Base-by-base conservation (phyloP, 2,113 vertebrate species). In the Lethenteron camtschaticum region DNA sequence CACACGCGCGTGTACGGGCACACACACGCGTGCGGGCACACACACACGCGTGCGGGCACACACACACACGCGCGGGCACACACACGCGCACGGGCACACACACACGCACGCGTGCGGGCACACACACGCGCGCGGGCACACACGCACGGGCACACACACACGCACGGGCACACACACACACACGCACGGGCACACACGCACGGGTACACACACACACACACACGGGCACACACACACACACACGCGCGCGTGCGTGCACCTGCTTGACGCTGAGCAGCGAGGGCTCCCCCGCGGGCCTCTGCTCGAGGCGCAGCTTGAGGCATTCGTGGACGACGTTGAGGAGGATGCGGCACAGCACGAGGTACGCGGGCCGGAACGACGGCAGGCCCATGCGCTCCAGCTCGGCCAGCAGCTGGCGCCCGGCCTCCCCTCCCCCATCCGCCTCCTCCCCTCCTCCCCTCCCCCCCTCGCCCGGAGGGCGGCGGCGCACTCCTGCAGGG, bases 241-340 rank as follows among this genome's bases (percentile, higher is more conserved):
- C 20, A 20, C 20, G 3, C 20, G 20, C 20, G 13, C 20, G 2
- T 24, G 60, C 68, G 56, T 11, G 12, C 18, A 90, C 94, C 94
- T 97, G 94, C 77, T 99, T 96, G 80, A 99, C 96, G 73, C 94
- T 96, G 81, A 99, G 77, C 74, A 99, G 83, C 1, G 94, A 99
- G 0, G 94, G 90, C 68, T 99, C 91, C 68, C 94, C 94, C 24
- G 94, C 94, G n/a, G 94, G 94, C 70, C 89, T 82, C 78, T 99
- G 94, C 70, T 99, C 94, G 77, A 99, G 73, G 71, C 94, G 80
- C 71, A 99, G 78, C 77, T 96, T 96, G 76, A 99, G 89, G 81
- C 94, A 99, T 75, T 99, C 94, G 4, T 99, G 94, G 75, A 99
- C 96, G 72, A 99, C 92, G 12, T 95, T 94, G 71, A 99, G 87